Base-by-base conservation (phyloP, 2,113 vertebrate species). In the Telmatochromis brichardi region DNA sequence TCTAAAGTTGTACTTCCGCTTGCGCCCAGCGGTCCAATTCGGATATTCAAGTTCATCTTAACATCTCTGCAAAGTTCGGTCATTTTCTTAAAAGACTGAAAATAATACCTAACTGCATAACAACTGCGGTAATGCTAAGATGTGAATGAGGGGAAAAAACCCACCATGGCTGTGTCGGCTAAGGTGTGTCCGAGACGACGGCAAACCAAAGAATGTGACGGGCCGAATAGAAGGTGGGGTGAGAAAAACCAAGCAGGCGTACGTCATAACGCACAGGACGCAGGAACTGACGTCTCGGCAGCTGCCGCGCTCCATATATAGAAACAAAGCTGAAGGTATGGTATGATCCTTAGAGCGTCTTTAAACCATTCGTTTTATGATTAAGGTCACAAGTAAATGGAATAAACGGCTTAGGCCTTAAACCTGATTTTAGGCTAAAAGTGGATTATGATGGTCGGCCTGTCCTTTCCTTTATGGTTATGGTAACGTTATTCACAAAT, bases 1-100 rank as follows among this genome's bases (percentile, higher is more conserved):
- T 73, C 26, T 78, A 76, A 93, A 92, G 91, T 90, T 93, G 86
- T 82, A 95, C 94, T 95, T 95, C 95, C 95, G 95, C 89, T 94
- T 89, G 68, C 87, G 54, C 65, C 7, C n/a, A 31, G 31, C 68
- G 53, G 88, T 53, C 33, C 26, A 54, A n/a, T 60, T 84, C 50
- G 21, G 26, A 73, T 11, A 54, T 50, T 54, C 28, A 80, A 76
- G 31, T 6, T 37, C 28, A 51, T 10, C 10, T 54, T 6, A 60
- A 84, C 57, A 3, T 11, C 4, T 54, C 19, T 85, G 15, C 13
- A 26, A 58, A 80, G 4, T 19, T 28, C 10, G 54, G n/a, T 0
- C 2, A 1, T 47, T 33, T 47, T 33, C 1, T 45, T n/a, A 3
- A 80, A 73, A 42, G 17, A 3, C 21, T 3, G 8, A 80, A n/a